Evolutionary conservation across 2,113 vertebrate genomes (phyloP).

Genomic region (Tautogolabrus adspersus): DNA sequence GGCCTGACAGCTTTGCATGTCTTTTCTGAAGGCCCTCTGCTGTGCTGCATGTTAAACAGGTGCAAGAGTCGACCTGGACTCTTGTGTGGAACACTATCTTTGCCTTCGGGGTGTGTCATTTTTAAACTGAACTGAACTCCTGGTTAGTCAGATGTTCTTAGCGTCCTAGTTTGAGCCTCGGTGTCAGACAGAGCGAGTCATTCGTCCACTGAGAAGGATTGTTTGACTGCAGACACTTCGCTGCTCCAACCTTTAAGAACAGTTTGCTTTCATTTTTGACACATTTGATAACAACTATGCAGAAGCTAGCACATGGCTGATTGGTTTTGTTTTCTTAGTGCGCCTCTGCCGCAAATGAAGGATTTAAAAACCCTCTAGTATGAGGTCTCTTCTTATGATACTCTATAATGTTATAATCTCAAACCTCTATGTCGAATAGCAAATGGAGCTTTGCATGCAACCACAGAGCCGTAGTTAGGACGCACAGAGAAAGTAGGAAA

Average conservation of each 20-base stretch:
- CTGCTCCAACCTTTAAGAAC: slow-evolving; percentile 20
- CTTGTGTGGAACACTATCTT: slow-evolving; percentile 37
- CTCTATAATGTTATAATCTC: slow-evolving; percentile 28
- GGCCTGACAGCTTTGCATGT: slow-evolving; percentile 46
- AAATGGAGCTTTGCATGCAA: slow-evolving; percentile 42
- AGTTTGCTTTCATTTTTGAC: slow-evolving; percentile 10
- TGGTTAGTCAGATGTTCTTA: not conserved
- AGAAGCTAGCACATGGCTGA: slow-evolving; percentile 49
- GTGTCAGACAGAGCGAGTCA: not conserved
- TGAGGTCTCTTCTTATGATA: slow-evolving; percentile 27
- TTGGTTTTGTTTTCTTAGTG: slow-evolving; percentile 9
- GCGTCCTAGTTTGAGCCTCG: not conserved
- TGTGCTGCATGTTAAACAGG: slow-evolving; percentile 35
- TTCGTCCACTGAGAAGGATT: not conserved
- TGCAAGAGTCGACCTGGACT: slow-evolving; percentile 21
- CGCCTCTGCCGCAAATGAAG: slow-evolving; percentile 50
- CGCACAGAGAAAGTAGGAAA: slow-evolving; percentile 15
- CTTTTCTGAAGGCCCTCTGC: slow-evolving; percentile 15
- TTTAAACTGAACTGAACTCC: slow-evolving; percentile 3
- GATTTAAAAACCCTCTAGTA: slow-evolving; percentile 6
- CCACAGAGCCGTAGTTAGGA: slow-evolving; percentile 29
- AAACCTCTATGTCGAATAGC: slow-evolving; percentile 8
- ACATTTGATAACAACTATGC: slow-evolving; percentile 63
- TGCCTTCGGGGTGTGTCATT: not conserved
- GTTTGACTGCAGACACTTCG: not conserved